phyloP scores from a whole-genome alignment of 92 coral and sea anemone species.

The Micromussa lordhowensis region DNA sequence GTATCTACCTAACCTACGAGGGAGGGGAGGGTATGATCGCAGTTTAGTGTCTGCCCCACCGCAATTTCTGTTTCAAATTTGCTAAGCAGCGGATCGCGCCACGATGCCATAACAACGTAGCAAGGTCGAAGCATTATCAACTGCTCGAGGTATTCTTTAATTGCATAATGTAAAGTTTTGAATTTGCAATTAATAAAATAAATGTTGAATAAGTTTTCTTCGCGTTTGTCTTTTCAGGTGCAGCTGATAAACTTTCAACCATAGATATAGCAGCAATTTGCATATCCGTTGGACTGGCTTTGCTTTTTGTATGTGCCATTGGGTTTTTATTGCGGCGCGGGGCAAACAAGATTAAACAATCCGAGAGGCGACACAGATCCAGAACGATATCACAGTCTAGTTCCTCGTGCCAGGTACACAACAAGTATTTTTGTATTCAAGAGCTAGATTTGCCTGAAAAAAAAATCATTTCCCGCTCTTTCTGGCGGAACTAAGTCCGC shows the following conservation, averaged over 20 bases:
- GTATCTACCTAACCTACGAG: too few species aligned
- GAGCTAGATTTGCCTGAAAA: background rate
- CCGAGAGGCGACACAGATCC: constrained; percentile 6
- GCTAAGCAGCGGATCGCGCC: too few species aligned
- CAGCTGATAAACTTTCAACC: background rate
- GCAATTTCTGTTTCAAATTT: too few species aligned
- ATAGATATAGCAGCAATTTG: constrained; percentile 20
- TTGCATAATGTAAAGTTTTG: too few species aligned
- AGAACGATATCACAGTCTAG: constrained; percentile 21
- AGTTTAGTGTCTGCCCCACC: too few species aligned
- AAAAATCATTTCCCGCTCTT: background rate
- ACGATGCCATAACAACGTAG: too few species aligned
- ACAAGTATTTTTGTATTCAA: background rate
- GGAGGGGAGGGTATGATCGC: too few species aligned
- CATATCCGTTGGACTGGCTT: constrained; percentile 15
- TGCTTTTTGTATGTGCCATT: constrained; percentile 10
- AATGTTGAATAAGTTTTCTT: background rate
- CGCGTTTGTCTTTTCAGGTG: background rate
- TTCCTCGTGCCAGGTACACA: constrained; percentile 3
- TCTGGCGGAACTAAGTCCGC: too few species aligned
- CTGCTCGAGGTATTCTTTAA: too few species aligned
- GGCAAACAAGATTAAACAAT: background rate
- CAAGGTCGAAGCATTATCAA: too few species aligned
- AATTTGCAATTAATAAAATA: too few species aligned
- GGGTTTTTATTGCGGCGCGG: constrained; percentile 29